These are phyloP conservation scores for Scolopax mira DNA, from an alignment of 2,113 vertebrate genomes.

Conservation along the genomic window DNA sequence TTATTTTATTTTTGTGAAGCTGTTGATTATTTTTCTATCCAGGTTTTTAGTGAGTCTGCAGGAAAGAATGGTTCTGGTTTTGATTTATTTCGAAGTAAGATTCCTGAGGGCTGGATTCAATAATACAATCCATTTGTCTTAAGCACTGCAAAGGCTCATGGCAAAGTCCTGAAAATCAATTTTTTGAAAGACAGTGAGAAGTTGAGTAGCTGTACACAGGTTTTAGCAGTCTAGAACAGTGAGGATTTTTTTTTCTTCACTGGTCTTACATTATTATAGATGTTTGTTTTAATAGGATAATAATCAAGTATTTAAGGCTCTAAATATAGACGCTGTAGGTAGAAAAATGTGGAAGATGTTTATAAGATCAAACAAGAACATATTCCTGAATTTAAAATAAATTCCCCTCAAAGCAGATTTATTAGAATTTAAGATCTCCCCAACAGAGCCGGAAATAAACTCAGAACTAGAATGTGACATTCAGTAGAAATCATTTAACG, in stretches of 20 bases:
- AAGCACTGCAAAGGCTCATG: conserved; percentile 12
- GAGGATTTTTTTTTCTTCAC: background rate
- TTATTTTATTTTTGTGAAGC: background rate
- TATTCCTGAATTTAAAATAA: background rate
- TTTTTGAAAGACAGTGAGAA: background rate
- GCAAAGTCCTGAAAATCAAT: conserved; percentile 37
- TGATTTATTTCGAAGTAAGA: conserved; percentile 43
- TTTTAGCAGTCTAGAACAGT: background rate
- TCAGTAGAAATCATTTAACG: background rate
- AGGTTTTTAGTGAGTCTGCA: background rate
- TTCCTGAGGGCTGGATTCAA: conserved; percentile 23
- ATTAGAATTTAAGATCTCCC: background rate
- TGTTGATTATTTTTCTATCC: conserved; percentile 19
- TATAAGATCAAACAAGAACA: background rate
- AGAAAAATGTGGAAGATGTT: background rate
- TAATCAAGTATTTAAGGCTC: background rate
- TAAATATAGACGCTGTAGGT: background rate
- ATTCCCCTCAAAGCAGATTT: background rate
- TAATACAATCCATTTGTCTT: conserved; percentile 42
- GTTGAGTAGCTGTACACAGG: background rate
- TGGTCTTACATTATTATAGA: background rate
- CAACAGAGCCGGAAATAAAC: background rate
- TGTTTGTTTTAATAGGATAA: background rate
- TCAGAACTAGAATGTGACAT: background rate
- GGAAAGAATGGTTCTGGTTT: conserved; percentile 6